Percentiles rank a stretch among this genome's conserved stretches.
Conservation (phyloP, 1,140 invertebrate species). For the Pachypsylla venusta region DNA sequence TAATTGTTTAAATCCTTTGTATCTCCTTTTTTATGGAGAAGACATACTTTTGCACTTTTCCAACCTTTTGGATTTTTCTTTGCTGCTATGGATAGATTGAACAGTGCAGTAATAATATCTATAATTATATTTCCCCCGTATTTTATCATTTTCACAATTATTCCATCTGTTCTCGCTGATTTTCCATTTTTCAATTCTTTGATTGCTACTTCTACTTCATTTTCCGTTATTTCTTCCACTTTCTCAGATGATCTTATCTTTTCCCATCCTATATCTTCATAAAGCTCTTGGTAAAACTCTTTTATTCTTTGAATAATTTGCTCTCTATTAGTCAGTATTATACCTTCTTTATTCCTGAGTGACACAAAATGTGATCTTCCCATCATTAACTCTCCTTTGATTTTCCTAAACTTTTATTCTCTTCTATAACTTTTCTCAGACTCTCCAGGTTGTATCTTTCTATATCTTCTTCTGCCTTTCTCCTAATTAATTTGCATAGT, state of each 20-base stretch:
- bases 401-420: too few species aligned
- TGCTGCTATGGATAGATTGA: neutral
- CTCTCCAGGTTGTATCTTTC: too few species aligned
- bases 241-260: neutral
- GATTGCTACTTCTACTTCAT: neutral
- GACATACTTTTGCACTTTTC: neutral
- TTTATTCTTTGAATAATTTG: neutral
- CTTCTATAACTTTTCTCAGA: too few species aligned
- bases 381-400: too few species aligned
- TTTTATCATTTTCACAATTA: neutral
- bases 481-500: too few species aligned
- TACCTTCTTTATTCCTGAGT: too few species aligned
- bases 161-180: neutral
- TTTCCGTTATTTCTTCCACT: neutral
- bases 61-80: neutral
- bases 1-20: slow-evolving; percentile 6
- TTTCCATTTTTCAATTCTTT: neutral
- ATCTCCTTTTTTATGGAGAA: neutral
- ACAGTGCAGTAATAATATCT: neutral
- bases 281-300: neutral
- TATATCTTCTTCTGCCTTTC: too few species aligned
- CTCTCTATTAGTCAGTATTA: neutral
- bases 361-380: too few species aligned
- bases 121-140: neutral
- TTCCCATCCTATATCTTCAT: neutral